A percentile compares a stretch with the other conserved stretches of the same genome.
Evolutionary conservation across 2,113 vertebrate genomes (phyloP).

Genomic region (Pangasianodon hypophthalmus): DNA sequence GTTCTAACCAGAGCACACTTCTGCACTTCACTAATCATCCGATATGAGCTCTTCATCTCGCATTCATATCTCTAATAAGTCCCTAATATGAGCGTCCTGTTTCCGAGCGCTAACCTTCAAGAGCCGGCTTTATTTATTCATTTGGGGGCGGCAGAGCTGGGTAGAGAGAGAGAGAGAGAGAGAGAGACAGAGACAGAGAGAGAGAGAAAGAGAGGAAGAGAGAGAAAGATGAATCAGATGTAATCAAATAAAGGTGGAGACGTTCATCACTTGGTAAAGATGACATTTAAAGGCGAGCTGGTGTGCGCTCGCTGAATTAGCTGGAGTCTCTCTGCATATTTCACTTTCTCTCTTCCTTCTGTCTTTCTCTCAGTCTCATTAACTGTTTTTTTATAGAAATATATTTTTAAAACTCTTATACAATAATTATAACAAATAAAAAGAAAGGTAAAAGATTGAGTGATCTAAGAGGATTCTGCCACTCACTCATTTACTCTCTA

Average conservation of each 20-base stretch:
- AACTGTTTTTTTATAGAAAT: neutral
- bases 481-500: neutral
- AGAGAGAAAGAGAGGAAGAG: neutral
- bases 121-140: conserved; percentile 72
- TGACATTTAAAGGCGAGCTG: conserved; percentile 19
- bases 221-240: conserved; percentile 35
- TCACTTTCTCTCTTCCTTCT: conserved; percentile 53
- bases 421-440: neutral
- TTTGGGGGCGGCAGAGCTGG: conserved; percentile 21
- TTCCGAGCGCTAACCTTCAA: conserved; percentile 70
- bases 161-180: neutral
- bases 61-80: conserved; percentile 71
- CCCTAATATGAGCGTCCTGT: conserved; percentile 73
- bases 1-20: conserved; percentile 71
- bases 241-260: conserved; percentile 61
- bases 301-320: neutral
- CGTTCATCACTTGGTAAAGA: conserved; percentile 29
- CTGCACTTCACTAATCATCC: conserved; percentile 76
- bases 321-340: conserved; percentile 31
- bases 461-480: neutral
- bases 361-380: conserved; percentile 32
- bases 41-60: conserved; percentile 71
- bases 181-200: neutral
- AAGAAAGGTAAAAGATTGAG: neutral
- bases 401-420: neutral